Evolutionary conservation across 2,113 vertebrate genomes (phyloP), one percentile per base, ranked within the genome.

Genomic region (Asarcornis scutulata): DNA sequence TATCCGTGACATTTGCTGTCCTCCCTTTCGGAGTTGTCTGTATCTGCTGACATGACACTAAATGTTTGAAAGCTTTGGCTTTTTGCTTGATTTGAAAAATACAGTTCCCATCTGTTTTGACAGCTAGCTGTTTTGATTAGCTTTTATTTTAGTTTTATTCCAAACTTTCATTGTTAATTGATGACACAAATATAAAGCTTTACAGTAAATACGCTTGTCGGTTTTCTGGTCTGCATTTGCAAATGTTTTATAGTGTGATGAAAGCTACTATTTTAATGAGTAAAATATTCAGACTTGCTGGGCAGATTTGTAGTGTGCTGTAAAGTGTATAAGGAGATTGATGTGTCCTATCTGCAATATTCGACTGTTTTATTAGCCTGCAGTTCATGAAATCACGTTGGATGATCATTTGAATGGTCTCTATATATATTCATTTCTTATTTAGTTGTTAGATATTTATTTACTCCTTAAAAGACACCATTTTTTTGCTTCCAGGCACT

Each of bases 51-150:
- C 6, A 6, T 13, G 12, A 91, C 84, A 68, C 91, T 92, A 56
- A 89, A 86, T 74, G 64, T 92, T 95, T 1, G 2, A 95, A 96
- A 91, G 80, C 73, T 91, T 94, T 90, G 84, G 66, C 46, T 93
- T 94, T 89, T 94, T 86, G 79, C 90, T 96, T 95, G 84, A 91
- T 96, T 86, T 92, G 88, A 89, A 95, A 95, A 92, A 82, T 94
- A 89, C 32, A 91, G 48, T 94, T 97, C 78, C 95, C 95, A 89
- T 96, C 93, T 97, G 95, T 96, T 96, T 93, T 94, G 96, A 96
- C 86, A 97, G 92, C 76, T 92, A 95, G 74, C 64, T 92, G 62
- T 80, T 92, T 88, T 89, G 95, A 96, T 96, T 96, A 89, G 86
- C 60, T 95, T 90, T 95, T 91, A 80, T 91, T 96, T 93, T 80